Conservation (phyloP, 2,888 invertebrate genomes). For the Argyresthia goedartella region DNA sequence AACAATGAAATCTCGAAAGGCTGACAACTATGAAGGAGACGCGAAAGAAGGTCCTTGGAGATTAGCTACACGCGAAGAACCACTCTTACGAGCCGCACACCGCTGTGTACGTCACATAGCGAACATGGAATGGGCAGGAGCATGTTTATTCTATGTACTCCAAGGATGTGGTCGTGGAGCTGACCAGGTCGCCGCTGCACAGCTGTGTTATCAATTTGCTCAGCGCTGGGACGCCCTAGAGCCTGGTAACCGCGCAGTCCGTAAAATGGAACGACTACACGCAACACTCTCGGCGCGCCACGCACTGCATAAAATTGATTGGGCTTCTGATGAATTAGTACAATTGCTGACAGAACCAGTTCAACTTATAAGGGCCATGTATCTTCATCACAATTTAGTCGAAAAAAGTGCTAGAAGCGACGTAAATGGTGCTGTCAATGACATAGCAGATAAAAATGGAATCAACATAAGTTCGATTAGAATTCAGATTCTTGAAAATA, state of each 20-base stretch:
- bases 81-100: slow-evolving; percentile 56
- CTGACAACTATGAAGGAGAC: slow-evolving; percentile 28
- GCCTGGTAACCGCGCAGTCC: slow-evolving; percentile 57
- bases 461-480: slow-evolving; percentile 58
- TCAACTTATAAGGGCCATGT: slow-evolving; percentile 56
- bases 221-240: slow-evolving; percentile 60
- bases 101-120: slow-evolving; percentile 58
- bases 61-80: slow-evolving; percentile 50
- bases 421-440: slow-evolving; percentile 56
- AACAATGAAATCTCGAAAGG: slow-evolving; percentile 60
- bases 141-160: slow-evolving; percentile 61
- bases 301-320: slow-evolving; percentile 56
- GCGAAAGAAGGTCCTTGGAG: slow-evolving; percentile 53
- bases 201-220: slow-evolving; percentile 63
- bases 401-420: slow-evolving; percentile 52
- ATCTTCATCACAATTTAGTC: slow-evolving; percentile 52
- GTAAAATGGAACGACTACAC: slow-evolving; percentile 61
- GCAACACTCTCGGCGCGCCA: slow-evolving; percentile 58
- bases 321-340: slow-evolving; percentile 58
- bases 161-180: slow-evolving; percentile 64
- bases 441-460: slow-evolving; percentile 63
- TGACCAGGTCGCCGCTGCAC: slow-evolving; percentile 64
- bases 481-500: slow-evolving; percentile 59
- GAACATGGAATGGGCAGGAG: slow-evolving; percentile 68
- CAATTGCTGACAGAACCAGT: slow-evolving; percentile 53